Conservation (phyloP, 2,113 vertebrate genomes). For the Ceyx cyanopectus region DNA sequence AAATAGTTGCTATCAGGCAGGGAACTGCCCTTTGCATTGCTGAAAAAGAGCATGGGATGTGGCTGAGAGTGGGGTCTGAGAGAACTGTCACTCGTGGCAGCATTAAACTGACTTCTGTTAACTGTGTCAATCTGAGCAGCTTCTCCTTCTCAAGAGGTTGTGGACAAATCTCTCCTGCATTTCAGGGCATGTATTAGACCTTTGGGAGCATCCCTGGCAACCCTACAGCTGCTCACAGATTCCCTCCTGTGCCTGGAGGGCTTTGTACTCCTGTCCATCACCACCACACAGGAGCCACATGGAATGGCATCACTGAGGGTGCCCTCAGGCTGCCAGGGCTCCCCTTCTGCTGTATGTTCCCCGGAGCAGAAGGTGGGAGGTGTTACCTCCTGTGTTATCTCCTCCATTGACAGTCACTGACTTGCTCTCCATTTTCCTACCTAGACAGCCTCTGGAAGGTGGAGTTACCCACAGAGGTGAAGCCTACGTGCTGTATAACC, state of each 20-base stretch:
- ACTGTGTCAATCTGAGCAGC: not conserved
- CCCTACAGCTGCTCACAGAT: not conserved
- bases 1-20: not conserved
- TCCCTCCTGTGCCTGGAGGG: not conserved
- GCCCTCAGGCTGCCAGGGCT: not conserved
- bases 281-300: not conserved
- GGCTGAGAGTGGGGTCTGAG: not conserved
- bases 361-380: not conserved
- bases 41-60: not conserved
- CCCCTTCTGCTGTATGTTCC: not conserved
- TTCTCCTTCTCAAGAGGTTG: not conserved
- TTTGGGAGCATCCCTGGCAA: not conserved
- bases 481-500: not conserved
- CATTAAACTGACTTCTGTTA: not conserved
- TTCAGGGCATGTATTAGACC: not conserved
- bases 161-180: not conserved
- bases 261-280: not conserved
- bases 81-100: not conserved
- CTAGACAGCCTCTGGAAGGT: fast-evolving
- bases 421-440: not conserved
- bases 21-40: not conserved
- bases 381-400: not conserved
- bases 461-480: not conserved
- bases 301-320: not conserved
- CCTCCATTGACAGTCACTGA: not conserved